Evolutionary conservation across 2,888 invertebrate genomes (phyloP), one percentile per base, ranked within the genome.

Genomic region (Pteria penguin): DNA sequence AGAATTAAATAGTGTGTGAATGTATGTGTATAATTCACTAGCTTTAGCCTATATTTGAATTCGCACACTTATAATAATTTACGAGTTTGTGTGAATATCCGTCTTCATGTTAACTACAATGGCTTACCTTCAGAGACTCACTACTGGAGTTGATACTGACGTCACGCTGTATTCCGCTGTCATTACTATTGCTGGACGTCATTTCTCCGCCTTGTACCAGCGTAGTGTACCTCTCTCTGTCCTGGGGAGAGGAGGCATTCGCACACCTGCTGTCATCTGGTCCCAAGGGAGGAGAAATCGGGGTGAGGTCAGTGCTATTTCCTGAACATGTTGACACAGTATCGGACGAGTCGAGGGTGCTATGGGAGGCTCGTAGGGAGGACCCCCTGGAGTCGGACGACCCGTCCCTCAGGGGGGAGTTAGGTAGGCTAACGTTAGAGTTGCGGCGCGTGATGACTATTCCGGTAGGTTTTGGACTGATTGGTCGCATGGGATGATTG

Each of bases 141-240:
- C 76, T 83, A 62, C 88, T 88, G 60, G 88, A 88, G 67, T 86
- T 82, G 26, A 85, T 75, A 70, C 84, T 86, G 54, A 81, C 86
- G 78, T 89, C 89, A 63, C 86, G 81, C 67, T 89, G 89, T 66
- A 89, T 89, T 0, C 89, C 89, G 65, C 88, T 88, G 80, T 89
- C 89, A 65, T 88, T 89, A 67, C 89, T 89, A 78, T 89, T 89
- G 76, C 88, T 89, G 60, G 87, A 85, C 11, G 84, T 83, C 45
- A 85, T 82, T 24, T 82, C 85, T n/a, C 78, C 72, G 58, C 77
- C 72, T 69, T 82, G 85, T 5, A 76, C 74, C 8, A 82, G 68
- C 4, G 57, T 36, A 18, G 68, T 33, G n/a, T 66, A 72, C 4
- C 63, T 32, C 14, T 72, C 68, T 3, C 65, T 24, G 57, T 77